Base-by-base conservation (phyloP, 2,888 invertebrate genomes). In the Microctonus brassicae region DNA sequence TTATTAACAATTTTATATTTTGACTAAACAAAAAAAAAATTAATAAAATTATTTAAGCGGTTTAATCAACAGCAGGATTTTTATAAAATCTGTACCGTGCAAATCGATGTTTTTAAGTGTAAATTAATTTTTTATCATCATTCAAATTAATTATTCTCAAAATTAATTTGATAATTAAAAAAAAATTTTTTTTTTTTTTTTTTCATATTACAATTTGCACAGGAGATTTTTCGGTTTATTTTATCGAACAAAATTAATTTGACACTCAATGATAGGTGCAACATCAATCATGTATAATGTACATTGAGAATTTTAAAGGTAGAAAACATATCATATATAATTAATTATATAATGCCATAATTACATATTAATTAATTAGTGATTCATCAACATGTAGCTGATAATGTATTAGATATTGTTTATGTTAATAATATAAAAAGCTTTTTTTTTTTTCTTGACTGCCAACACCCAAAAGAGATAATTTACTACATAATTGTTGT, bases 251-350 rank as follows among this genome's bases (percentile, higher is more conserved):
- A 47, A 47, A 17, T 47, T 47, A 47, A 47, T 24, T 63, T 34
- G 73, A 74, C 80, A 81, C 79, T 80, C 77, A 78, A 79, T 77
- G 74, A 75, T 79, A 73, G 76, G 77, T 80, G 79, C 81, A 82
- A 82, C 80, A 80, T 70, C 80, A 72, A 76, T 72, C 78, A 72
- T 72, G 66, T 36, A 69, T 71, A 67, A 77, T 62, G 39, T 77
- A 80, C 79, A 82, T 79, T 75, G 74, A 81, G 78, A 81, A 77
- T 77, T 74, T 72, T 63, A 77, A 79, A 80, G 76, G 72, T 81
- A 80, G 79, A 75, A 81, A 78, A 80, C 75, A 79, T 76, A 72
- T 80, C 73, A 73, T 65, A 70, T 58, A 39, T 58, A 55, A 55
- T 17, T 55, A 69, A 66, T 76, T 76, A 75, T 72, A 75, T 74